Evolutionary conservation across 2,888 invertebrate species (phyloP).

Genomic region (Andrena trimmerana): DNA sequence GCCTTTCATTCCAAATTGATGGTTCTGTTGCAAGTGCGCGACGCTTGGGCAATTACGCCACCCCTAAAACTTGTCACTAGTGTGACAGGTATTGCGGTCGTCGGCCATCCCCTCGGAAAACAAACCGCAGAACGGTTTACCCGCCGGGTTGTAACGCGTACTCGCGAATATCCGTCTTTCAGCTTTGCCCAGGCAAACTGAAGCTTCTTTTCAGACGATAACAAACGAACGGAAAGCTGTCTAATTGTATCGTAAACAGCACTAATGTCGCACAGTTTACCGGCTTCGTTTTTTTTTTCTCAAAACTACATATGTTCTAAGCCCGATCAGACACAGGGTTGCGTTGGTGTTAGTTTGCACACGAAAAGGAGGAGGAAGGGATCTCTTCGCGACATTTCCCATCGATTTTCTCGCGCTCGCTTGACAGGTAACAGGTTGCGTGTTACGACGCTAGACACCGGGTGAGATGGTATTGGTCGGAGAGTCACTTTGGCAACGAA

Average conservation of each 20-base stretch:
- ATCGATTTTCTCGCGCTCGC: conserved; percentile 1
- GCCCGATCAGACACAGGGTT: background rate
- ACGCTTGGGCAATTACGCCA: conserved; percentile 7
- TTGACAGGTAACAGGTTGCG: conserved; percentile 8
- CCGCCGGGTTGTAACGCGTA: background rate
- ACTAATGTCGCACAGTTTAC: no score
- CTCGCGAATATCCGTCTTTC: background rate
- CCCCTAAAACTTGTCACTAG: conserved; percentile 1
- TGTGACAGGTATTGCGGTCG: conserved; percentile 3
- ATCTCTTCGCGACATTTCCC: conserved; percentile 6
- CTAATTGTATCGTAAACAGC: no score
- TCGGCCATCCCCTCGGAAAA: conserved; percentile 4
- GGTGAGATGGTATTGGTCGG: background rate
- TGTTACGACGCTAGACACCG: background rate
- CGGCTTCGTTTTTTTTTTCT: no score
- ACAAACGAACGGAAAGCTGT: no score
- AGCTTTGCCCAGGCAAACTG: background rate
- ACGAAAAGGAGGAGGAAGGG: background rate
- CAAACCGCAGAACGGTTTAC: background rate
- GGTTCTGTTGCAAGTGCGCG: conserved; percentile 4
- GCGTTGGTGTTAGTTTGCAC: background rate
- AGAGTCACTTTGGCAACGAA: no score
- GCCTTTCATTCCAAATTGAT: conserved; percentile 7
- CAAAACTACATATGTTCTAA: no score
- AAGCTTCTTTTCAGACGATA: no score